phyloP scores from a whole-genome alignment of 2,888 invertebrate genomes.

The Parelbella ahira region DNA sequence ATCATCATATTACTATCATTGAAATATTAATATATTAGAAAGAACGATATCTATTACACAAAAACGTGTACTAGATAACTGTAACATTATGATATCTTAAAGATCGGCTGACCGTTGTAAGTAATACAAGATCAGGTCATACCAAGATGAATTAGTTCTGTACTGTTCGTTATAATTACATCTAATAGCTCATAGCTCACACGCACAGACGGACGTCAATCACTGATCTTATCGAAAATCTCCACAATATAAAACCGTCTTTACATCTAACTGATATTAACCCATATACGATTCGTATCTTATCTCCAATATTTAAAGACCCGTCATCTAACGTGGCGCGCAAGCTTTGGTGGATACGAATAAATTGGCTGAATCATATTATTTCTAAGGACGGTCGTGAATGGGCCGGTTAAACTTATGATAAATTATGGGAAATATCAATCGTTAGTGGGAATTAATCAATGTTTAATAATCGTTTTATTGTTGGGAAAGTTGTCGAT shows the following conservation, averaged over 20 bases:
- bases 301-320: conserved; percentile 43
- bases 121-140: conserved; percentile 4
- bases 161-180: conserved; percentile 34
- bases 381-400: conserved; percentile 62
- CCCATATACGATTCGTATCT: conserved; percentile 64
- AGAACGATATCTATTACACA: too few species aligned
- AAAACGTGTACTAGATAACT: too few species aligned
- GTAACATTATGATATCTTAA: not conserved
- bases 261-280: conserved; percentile 66
- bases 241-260: conserved; percentile 75
- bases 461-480: conserved; percentile 42
- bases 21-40: too few species aligned
- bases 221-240: conserved; percentile 73
- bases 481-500: conserved; percentile 18
- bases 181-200: conserved; percentile 55
- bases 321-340: conserved; percentile 31
- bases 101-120: not conserved
- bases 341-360: conserved; percentile 32
- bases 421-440: conserved; percentile 63
- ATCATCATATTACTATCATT: too few species aligned
- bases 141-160: conserved; percentile 15
- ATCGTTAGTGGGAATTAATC: conserved; percentile 72
- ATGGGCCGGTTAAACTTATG: conserved; percentile 65
- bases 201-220: conserved; percentile 58
- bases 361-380: conserved; percentile 47